Base-by-base conservation (phyloP, 1,140 invertebrate genomes). In the Pantala flavescens region DNA sequence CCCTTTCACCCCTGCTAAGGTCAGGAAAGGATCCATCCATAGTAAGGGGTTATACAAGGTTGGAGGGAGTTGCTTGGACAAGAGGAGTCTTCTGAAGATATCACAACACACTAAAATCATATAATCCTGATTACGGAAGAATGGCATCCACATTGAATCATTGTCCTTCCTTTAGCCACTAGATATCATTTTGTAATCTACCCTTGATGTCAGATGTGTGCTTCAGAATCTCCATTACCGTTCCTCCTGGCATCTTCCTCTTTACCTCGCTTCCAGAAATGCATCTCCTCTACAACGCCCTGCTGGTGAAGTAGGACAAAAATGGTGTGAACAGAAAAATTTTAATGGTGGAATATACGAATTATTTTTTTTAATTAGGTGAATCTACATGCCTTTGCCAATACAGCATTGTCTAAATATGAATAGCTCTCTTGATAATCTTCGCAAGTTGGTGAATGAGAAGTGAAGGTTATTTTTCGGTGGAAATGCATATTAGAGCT, bases 241-340 rank as follows among this genome's bases (percentile, higher is more conserved):
- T 63, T 63, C 49, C 49, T 63, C 49, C 49, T 16, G 3, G 49
- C n/a, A 21, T 21, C 49, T 63, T 63, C 14, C 49, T 21, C 49
- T 63, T 21, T 7, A 16, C 49, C 49, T 21, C 2, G 49, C 49
- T 21, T 63, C 49, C 49, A 16, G 28, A 63, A 63, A 63, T 21
- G 14, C 49, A 63, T 63, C n/a, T 63, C 49, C 49, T 63, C 49
- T 63, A 21, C 49, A 16, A 14, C 12, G 49, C n/a, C 16, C 16
- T 19, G 49, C n/a, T 21, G 14, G 49, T 3, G n/a, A 21, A 63
- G 49, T 12, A 63, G 49, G 49, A 63, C 49, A 63, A 63, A 63
- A 63, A 19, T 63, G n/a, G 49, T 63, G 49, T 63, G n/a, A 16
- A 63, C 49, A 63, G 49, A 63, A 63, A 63, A 63, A 63, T 63